Evolutionary conservation across 2,888 invertebrate genomes (phyloP).

Genomic region (Hedya salicella): DNA sequence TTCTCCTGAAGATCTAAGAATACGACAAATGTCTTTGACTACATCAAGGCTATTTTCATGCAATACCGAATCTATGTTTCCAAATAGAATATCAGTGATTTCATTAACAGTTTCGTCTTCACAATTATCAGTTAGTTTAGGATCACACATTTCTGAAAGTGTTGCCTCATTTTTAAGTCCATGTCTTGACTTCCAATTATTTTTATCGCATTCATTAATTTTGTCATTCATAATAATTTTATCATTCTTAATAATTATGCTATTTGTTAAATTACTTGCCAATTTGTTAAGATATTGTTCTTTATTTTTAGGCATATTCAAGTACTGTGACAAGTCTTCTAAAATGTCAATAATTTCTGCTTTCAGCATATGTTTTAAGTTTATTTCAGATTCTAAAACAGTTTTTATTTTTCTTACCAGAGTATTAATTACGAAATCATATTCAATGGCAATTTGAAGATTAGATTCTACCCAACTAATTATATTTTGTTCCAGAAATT

Average conservation of each 20-base stretch:
- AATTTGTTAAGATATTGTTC: slow-evolving; percentile 48
- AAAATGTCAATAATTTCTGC: slow-evolving; percentile 54
- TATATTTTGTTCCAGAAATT: slow-evolving; percentile 42
- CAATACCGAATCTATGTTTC: slow-evolving; percentile 41
- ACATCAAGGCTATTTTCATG: slow-evolving; percentile 25
- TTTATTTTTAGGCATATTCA: slow-evolving; percentile 41
- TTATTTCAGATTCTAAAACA: slow-evolving; percentile 41
- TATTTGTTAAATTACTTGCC: slow-evolving; percentile 53
- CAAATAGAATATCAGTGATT: slow-evolving; percentile 45
- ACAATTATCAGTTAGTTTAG: background rate
- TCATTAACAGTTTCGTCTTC: slow-evolving; percentile 39
- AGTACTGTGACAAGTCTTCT: slow-evolving; percentile 40
- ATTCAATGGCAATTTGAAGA: slow-evolving; percentile 43
- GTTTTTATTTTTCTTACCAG: slow-evolving; percentile 46
- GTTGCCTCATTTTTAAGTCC: background rate
- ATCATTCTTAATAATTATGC: slow-evolving; percentile 42
- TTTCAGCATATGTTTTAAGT: slow-evolving; percentile 53
- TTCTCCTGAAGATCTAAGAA: slow-evolving; percentile 42
- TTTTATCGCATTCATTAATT: background rate
- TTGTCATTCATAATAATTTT: background rate
- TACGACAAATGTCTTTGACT: slow-evolving; percentile 40
- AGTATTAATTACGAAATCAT: slow-evolving; percentile 40
- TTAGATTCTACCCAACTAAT: slow-evolving; percentile 49
- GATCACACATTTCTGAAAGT: background rate
- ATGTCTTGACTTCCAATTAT: background rate